A percentile compares a stretch with the other conserved stretches of the same genome.
phyloP scores from a whole-genome alignment of 2,797 vertebrate species.

The Muscicapa striata region DNA sequence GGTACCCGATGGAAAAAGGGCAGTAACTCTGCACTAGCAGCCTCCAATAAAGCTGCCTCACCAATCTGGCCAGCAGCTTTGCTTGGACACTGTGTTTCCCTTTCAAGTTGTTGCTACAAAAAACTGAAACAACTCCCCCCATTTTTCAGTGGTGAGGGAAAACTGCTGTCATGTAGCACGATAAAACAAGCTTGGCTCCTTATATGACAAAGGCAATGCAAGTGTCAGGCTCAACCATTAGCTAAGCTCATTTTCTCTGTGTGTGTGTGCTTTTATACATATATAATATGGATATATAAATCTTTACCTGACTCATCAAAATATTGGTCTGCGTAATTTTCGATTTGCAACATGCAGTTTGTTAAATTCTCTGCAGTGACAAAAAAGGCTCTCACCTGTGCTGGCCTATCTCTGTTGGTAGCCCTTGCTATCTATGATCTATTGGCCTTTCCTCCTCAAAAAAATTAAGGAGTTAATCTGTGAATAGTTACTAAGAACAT shows the following conservation, averaged over 20 bases:
- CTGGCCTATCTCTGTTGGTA: neutral
- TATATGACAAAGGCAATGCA: neutral
- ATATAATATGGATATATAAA: neutral
- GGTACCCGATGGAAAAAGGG: neutral
- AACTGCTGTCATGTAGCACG: neutral
- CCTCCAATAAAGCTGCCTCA: neutral
- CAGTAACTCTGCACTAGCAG: neutral
- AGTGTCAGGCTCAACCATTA: neutral
- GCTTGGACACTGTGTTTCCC: neutral
- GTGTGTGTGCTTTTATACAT: neutral
- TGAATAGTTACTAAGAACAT: conserved; percentile 40
- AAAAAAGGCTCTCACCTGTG: neutral
- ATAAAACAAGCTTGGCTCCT: neutral
- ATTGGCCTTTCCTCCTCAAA: neutral
- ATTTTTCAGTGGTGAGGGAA: neutral
- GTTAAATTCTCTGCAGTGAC: neutral
- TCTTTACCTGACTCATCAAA: conserved; percentile 17
- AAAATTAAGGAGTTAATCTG: conserved; percentile 29
- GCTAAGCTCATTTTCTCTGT: neutral
- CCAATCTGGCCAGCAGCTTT: neutral
- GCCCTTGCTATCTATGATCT: neutral
- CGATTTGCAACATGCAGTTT: neutral
- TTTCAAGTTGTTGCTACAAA: neutral
- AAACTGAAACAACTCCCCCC: neutral
- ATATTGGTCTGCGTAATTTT: neutral